These are phyloP conservation scores for Sandelia bainsii DNA, from an alignment of 2,797 vertebrate genomes.

Conservation along the genomic window DNA sequence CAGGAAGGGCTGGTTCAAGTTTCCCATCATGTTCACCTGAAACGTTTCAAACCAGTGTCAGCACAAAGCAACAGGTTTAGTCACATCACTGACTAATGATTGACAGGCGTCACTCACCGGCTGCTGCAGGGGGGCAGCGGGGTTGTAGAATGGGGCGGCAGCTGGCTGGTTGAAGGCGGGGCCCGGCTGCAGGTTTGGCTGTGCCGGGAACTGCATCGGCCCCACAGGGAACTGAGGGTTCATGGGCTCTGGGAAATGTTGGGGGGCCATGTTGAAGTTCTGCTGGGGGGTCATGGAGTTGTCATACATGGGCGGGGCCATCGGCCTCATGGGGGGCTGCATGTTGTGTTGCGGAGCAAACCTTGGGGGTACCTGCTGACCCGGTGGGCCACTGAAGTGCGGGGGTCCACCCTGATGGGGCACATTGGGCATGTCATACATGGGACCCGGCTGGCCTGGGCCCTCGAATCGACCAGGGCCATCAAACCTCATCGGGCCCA, in stretches of 20 bases:
- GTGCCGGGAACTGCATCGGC: constrained; percentile 79
- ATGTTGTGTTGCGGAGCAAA: constrained; percentile 74
- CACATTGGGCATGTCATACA: constrained; percentile 85
- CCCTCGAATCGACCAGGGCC: constrained; percentile 80
- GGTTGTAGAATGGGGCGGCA: constrained; percentile 85
- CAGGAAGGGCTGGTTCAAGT: constrained; percentile 87
- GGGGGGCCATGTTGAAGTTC: constrained; percentile 82
- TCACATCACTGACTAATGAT: neutral
- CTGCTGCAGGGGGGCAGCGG: constrained; percentile 79
- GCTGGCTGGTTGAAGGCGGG: constrained; percentile 89
- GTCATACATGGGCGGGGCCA: constrained; percentile 75
- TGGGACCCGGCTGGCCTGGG: constrained; percentile 77
- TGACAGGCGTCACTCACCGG: constrained; percentile 83
- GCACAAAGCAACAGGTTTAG: neutral
- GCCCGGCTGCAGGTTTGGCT: constrained; percentile 78
- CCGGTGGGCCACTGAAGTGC: constrained; percentile 86
- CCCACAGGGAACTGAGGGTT: constrained; percentile 84
- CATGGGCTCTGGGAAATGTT: constrained; percentile 85
- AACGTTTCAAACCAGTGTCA: neutral
- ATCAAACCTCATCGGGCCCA: constrained; percentile 86
- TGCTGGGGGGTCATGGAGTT: constrained; percentile 77
- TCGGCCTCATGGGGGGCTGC: constrained; percentile 75
- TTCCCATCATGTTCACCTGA: constrained; percentile 80
- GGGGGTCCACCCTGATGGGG: constrained; percentile 82
- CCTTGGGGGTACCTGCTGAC: constrained; percentile 84